phyloP scores from a whole-genome alignment of 2,797 vertebrate genomes.

The Geotrypetes seraphini region DNA sequence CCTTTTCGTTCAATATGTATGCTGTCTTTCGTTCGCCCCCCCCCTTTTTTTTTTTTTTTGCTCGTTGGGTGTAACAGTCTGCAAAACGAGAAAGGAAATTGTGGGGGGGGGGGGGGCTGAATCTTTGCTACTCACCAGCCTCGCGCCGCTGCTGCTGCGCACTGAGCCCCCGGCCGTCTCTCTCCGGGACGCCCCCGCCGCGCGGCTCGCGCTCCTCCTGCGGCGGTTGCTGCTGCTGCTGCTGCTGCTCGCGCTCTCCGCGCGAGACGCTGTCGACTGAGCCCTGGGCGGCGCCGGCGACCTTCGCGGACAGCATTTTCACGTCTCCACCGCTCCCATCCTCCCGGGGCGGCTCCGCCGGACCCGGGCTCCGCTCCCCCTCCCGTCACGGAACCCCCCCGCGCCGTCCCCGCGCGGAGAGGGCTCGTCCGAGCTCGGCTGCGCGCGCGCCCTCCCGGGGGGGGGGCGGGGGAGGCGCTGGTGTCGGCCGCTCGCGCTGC shows the following conservation, averaged over 20 bases:
- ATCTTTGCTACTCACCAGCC: slow-evolving; percentile 8
- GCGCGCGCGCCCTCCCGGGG: no score
- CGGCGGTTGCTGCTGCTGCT: no score
- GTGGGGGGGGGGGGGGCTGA: no score
- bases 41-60: slow-evolving; percentile 33
- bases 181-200: slow-evolving; percentile 21
- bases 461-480: slow-evolving; percentile 7
- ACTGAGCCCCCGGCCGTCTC: slow-evolving; percentile 16
- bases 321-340: slow-evolving; percentile 48
- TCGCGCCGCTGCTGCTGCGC: slow-evolving; percentile 10
- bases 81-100: neutral
- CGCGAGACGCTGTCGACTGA: no score
- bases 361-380: slow-evolving; percentile 23
- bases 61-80: no score
- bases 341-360: slow-evolving; percentile 34
- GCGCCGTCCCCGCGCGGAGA: no score
- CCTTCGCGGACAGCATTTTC: slow-evolving; percentile 62
- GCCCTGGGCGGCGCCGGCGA: slow-evolving; percentile 52
- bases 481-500: slow-evolving; percentile 11
- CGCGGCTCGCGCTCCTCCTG: no score
- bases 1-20: no score
- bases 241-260: no score
- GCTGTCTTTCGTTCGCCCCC: slow-evolving; percentile 3
- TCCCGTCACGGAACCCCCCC: no score
- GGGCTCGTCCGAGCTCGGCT: no score